Conservation (phyloP, 2,113 vertebrate genomes). For the Anhinga rufa region DNA sequence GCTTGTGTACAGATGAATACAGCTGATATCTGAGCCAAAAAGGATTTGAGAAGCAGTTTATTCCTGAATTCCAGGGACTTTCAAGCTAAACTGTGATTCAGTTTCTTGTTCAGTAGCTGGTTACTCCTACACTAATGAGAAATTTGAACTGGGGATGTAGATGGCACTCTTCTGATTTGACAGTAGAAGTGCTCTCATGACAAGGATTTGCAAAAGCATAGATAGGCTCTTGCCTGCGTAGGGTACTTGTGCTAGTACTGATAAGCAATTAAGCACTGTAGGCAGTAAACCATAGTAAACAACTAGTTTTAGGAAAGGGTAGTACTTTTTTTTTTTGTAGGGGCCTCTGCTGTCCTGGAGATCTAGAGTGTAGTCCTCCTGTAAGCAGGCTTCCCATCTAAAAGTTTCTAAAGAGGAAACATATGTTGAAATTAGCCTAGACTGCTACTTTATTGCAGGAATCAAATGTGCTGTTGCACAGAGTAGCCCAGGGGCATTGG, state of each 20-base stretch:
- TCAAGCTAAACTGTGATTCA: background rate
- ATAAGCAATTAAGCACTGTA: background rate
- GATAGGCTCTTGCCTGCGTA: rapidly evolving
- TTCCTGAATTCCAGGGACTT: background rate
- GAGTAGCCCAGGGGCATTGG: background rate
- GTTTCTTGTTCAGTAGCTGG: background rate
- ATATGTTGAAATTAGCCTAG: background rate
- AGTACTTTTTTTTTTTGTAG: background rate
- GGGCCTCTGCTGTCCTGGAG: background rate
- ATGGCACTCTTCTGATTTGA: background rate
- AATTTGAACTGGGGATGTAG: background rate
- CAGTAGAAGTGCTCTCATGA: background rate
- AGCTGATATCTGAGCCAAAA: background rate
- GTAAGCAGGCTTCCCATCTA: background rate
- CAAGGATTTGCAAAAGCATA: background rate
- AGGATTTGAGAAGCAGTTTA: background rate
- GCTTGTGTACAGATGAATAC: background rate
- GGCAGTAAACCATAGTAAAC: background rate
- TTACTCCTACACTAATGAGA: background rate
- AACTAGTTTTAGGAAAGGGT: background rate
- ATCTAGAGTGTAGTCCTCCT: background rate
- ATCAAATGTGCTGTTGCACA: rapidly evolving
- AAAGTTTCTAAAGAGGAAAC: background rate
- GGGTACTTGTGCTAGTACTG: rapidly evolving
- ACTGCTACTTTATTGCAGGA: background rate